Percentiles rank a stretch among this genome's conserved stretches.
phyloP scores from a whole-genome alignment of 2,888 invertebrate species.

The Pandemis corylana region DNA sequence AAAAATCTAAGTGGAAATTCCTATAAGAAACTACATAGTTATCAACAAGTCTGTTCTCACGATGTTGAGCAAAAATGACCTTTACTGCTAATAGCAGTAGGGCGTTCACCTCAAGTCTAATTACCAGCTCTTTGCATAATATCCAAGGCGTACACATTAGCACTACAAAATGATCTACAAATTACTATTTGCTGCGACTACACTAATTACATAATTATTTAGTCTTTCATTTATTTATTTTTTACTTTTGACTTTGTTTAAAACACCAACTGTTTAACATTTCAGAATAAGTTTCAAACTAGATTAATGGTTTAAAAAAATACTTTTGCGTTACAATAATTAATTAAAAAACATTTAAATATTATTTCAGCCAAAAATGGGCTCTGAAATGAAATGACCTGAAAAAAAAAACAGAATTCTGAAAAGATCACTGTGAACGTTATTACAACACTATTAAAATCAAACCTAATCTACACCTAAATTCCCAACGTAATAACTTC shows the following conservation, averaged over 20 bases:
- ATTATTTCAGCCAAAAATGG: no score
- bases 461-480: not conserved
- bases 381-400: no score
- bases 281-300: no score
- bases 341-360: no score
- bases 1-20: constrained; percentile 37
- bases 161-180: constrained; percentile 77
- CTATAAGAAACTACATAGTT: constrained; percentile 33
- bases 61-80: constrained; percentile 23
- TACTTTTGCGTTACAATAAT: no score
- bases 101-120: constrained; percentile 75
- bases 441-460: not conserved
- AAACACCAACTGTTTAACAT: not conserved
- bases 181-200: constrained; percentile 70
- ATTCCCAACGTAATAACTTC: constrained; percentile 7
- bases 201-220: constrained; percentile 75
- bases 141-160: constrained; percentile 74
- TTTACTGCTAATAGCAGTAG: constrained; percentile 46
- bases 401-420: no score
- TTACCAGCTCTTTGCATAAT: constrained; percentile 78
- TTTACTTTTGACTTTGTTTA: not conserved
- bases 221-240: constrained; percentile 48
- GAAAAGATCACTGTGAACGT: not conserved
- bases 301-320: no score
- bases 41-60: constrained; percentile 24